These are phyloP conservation scores for Bombus superbus DNA, from an alignment of 1,140 invertebrate genomes.

Conservation along the genomic window DNA sequence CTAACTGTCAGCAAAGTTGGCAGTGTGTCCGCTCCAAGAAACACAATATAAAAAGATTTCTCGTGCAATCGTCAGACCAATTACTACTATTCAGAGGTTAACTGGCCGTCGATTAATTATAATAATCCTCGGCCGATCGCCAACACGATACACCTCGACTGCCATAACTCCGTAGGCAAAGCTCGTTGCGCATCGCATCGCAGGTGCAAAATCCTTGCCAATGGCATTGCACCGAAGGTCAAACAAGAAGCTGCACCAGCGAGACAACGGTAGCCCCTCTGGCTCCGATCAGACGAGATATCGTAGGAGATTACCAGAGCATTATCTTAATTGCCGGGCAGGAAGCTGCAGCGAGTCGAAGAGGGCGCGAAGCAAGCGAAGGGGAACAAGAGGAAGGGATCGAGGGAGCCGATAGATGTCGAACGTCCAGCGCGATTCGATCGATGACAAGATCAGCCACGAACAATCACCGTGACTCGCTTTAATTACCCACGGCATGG, in stretches of 20 bases:
- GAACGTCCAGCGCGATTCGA: constrained; percentile 57
- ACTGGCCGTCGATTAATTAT: not conserved
- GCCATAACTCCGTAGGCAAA: constrained; percentile 6
- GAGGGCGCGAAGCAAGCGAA: constrained; percentile 31
- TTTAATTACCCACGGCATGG: constrained; percentile 69
- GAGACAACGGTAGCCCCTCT: constrained; percentile 8
- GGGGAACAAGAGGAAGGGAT: not conserved
- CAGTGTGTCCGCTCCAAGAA: no score
- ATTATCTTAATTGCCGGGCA: constrained; percentile 73
- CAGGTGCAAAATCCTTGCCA: constrained; percentile 64
- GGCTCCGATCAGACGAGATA: constrained; percentile 61
- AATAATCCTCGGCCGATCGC: not conserved
- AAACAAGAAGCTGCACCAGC: constrained; percentile 48
- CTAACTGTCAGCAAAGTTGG: no score
- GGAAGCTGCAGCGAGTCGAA: constrained; percentile 28
- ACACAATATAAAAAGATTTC: no score
- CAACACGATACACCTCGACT: no score
- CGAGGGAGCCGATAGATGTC: constrained; percentile 9
- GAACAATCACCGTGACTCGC: constrained; percentile 73
- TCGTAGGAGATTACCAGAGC: constrained; percentile 65
- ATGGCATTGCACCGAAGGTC: constrained; percentile 63
- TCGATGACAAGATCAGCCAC: constrained; percentile 73
- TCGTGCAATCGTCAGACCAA: no score
- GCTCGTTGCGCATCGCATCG: constrained; percentile 31
- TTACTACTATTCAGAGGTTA: not conserved